These are phyloP conservation scores for Globodera ellingtonae DNA, from an alignment of 1,140 invertebrate genomes.

Conservation along the genomic window DNA sequence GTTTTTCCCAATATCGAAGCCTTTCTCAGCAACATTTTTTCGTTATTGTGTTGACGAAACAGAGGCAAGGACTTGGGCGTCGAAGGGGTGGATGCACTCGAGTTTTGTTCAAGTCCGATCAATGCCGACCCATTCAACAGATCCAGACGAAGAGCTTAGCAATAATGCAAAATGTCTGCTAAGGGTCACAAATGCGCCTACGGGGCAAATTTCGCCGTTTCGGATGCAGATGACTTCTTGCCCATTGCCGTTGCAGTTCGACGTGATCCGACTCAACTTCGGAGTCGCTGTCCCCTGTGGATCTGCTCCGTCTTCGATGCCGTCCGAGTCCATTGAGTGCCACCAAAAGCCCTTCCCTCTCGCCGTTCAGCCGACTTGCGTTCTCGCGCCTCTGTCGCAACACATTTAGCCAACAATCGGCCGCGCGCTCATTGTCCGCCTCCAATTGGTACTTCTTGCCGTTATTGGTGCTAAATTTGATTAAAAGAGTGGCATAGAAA, in stretches of 20 bases:
- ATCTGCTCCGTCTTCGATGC: slow-evolving; percentile 33
- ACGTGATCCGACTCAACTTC: not conserved
- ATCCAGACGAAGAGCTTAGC: not conserved
- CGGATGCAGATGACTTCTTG: not conserved
- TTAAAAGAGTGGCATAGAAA: not conserved
- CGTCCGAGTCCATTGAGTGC: slow-evolving; percentile 1
- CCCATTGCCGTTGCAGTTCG: not conserved
- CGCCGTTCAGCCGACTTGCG: slow-evolving; percentile 14
- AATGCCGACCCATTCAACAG: slow-evolving; percentile 7
- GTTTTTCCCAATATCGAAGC: not conserved
- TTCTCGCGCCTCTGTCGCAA: slow-evolving; percentile 49
- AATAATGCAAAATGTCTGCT: not conserved
- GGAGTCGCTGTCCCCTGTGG: slow-evolving; percentile 2
- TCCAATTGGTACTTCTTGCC: slow-evolving; percentile 57
- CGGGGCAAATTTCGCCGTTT: not conserved
- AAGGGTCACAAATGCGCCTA: not conserved
- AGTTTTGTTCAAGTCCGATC: not conserved
- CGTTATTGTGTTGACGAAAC: not conserved
- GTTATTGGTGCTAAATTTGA: slow-evolving; percentile 40
- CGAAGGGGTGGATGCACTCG: not conserved
- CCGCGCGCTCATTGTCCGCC: slow-evolving; percentile 52
- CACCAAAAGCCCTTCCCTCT: slow-evolving; percentile 15
- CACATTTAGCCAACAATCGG: slow-evolving; percentile 56
- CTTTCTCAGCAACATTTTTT: not conserved
- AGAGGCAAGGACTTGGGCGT: slow-evolving; percentile 1